phyloP scores from a whole-genome alignment of 2,113 vertebrate species.

The Crotalus helleri region DNA sequence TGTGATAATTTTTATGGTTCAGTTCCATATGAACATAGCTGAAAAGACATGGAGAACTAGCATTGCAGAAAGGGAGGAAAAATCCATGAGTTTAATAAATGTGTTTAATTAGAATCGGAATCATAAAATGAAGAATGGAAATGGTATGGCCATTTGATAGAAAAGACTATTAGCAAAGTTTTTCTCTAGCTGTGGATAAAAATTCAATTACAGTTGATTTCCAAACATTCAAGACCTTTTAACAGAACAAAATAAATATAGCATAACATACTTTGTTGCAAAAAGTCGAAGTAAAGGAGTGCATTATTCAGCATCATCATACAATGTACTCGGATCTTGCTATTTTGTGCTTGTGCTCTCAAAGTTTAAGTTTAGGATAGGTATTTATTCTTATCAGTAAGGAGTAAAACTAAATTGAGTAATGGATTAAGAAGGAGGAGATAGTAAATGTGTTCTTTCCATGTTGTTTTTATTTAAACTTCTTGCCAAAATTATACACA shows the following conservation, averaged over 20 bases:
- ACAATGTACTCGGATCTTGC: background rate
- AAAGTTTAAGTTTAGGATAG: background rate
- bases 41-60: background rate
- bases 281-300: background rate
- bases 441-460: background rate
- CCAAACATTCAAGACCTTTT: background rate
- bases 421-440: background rate
- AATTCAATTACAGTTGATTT: background rate
- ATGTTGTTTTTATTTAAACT: background rate
- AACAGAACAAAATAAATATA: background rate
- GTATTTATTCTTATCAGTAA: background rate
- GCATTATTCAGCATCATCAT: background rate
- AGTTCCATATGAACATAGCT: background rate
- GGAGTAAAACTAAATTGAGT: background rate
- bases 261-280: background rate
- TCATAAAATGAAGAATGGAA: background rate
- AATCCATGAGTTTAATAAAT: background rate
- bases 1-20: background rate
- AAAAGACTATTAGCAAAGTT: background rate
- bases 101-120: background rate
- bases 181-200: background rate
- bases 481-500: background rate
- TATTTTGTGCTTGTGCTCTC: background rate
- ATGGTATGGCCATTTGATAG: background rate
- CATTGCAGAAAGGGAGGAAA: background rate